Percentiles rank a stretch among this genome's conserved stretches.
Evolutionary conservation across 2,113 vertebrate genomes (phyloP).

Genomic region (Dendrocopos noguchii): DNA sequence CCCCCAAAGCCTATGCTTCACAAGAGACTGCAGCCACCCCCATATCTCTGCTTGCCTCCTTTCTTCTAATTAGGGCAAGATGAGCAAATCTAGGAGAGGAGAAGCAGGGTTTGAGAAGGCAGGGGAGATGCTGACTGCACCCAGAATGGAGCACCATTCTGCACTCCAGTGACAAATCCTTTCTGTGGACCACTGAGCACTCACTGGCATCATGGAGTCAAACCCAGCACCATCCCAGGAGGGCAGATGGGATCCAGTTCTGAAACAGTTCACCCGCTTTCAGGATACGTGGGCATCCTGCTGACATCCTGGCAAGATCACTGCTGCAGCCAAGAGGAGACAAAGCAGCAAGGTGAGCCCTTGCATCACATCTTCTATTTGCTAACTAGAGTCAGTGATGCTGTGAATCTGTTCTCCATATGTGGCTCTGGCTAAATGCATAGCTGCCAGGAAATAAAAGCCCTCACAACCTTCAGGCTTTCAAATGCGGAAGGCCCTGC

Average conservation of each 20-base stretch:
- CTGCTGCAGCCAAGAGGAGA: neutral
- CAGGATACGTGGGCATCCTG: neutral
- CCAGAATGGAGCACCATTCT: neutral
- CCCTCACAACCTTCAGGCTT: neutral
- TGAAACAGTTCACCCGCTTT: neutral
- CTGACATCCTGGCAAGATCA: neutral
- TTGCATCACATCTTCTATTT: neutral
- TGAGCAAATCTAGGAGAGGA: neutral
- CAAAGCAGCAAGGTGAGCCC: neutral
- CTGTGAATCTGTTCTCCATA: neutral
- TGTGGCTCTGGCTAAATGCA: neutral
- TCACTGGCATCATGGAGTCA: accelerated
- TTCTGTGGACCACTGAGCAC: neutral
- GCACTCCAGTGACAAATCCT: neutral
- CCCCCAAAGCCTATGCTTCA: neutral
- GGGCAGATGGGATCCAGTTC: neutral
- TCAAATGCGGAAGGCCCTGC: neutral
- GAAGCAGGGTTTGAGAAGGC: neutral
- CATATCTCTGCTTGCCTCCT: neutral
- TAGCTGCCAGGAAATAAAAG: neutral
- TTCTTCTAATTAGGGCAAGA: slow-evolving; percentile 13
- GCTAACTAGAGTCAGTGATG: neutral
- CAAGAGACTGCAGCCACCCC: slow-evolving; percentile 28
- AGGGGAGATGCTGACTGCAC: neutral
- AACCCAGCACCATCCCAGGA: neutral